Base-by-base conservation (phyloP, 1,140 invertebrate species). In the Trypoxylus dichotomus region DNA sequence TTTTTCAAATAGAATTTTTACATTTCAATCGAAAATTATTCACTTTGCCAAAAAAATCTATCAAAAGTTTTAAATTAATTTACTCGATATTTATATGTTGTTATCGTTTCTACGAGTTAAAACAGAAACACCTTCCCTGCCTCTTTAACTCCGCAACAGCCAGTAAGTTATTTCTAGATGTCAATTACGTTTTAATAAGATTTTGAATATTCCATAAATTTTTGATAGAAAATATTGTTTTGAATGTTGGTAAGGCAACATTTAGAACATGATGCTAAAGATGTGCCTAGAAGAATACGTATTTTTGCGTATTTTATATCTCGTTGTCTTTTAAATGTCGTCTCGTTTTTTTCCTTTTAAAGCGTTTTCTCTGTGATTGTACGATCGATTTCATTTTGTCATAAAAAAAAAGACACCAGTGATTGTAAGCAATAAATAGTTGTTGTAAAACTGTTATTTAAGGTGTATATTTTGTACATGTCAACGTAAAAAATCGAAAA, bases 381-480 rank as follows among this genome's bases (percentile, higher is more conserved):
- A 19, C 13, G 11, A 19, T 25, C 60, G n/a, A 27, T 19, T 63
- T 63, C 21, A 58, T 63, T 63, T 63, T 27, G 25, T 24, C 60
- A 24, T 27, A 24, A 63, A 63, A 19, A n/a, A n/a, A 19, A 63
- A 19, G 60, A 63, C 60, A 63, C 60, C 60, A 63, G 60, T 63
- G 60, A 63, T 63, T 63, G 25, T 63, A 63, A 63, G 60, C 60
- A 63, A 63, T 63, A 63, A 63, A 63, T 63, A 24, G 21, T 63
- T 24, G 25, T 63, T 24, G 60, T 63, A 63, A 47, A 47, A 47
- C 10, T 58, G 47, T 58, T 58, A 58, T 58, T 58, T 21, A 21
- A 58, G 15, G 21, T 58, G 21, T 58, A 37, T 37, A 37, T 37
- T 19, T 47, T 47, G 43, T 47, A 47, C 43, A 19, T 63, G 21